A percentile compares a stretch with the other conserved stretches of the same genome.
Conservation (phyloP, 2,113 vertebrate genomes). For the Donacobius atricapilla region DNA sequence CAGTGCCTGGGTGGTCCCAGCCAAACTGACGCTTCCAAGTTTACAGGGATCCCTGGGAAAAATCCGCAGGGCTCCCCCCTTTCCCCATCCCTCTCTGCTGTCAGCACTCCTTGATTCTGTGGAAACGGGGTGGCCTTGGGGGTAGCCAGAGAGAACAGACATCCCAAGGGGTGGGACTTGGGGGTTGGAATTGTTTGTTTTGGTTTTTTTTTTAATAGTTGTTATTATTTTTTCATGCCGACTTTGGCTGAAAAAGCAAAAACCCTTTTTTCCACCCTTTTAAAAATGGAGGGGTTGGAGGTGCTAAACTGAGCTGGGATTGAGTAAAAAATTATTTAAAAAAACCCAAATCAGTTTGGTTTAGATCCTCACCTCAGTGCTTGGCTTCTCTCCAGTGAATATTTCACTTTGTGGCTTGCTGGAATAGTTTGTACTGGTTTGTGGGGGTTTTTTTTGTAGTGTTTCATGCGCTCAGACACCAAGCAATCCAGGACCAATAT, state of each 20-base stretch:
- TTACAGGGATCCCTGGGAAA: not conserved
- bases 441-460: not conserved
- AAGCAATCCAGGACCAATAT: not conserved
- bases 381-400: not conserved
- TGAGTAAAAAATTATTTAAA: not conserved
- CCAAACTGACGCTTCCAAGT: not conserved
- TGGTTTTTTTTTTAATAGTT: rapidly evolving
- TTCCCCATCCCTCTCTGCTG: not conserved
- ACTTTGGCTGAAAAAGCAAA: not conserved
- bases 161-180: not conserved
- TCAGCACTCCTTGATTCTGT: rapidly evolving
- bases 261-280: not conserved
- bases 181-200: not conserved
- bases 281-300: not conserved
- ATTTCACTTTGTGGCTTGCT: not conserved
- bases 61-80: not conserved
- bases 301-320: not conserved
- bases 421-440: not conserved
- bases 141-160: not conserved
- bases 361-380: not conserved
- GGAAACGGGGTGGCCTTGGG: not conserved
- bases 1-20: not conserved
- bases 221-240: not conserved
- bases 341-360: rapidly evolving
- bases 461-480: not conserved